Evolutionary conservation across 2,797 vertebrate genomes (phyloP), one percentile per base, ranked within the genome.

Genomic region (Chiroxiphia lanceolata): DNA sequence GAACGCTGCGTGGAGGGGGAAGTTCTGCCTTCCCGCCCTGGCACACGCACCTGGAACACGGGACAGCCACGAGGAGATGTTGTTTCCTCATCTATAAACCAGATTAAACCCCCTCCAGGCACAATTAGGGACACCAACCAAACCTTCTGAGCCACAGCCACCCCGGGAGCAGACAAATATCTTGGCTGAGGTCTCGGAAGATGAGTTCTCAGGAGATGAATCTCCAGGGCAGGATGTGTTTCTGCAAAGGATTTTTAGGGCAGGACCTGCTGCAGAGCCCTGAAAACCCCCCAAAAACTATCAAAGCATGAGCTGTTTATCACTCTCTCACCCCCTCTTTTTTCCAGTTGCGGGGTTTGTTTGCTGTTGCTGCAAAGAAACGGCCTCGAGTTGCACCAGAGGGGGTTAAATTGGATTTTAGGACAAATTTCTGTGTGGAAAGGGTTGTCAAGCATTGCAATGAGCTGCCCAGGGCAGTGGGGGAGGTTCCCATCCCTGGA

Each of bases 41-140:
- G 4, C 8, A 29, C 15, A 2, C 17, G 12, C 31, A 3, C 5
- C 12, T 11, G 6, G 11, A 36, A 6, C 36, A 36, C 0, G 0
- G 57, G 21, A 29, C 42, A 48, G 86, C 31, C 11, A 10, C 36
- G 27, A 8, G 0, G 1, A 42, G 27, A 21, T 5, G 27, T 22
- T 45, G 15, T 50, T 83, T 53, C 29, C 38, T 19, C 29, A 29
- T 5, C 40, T 36, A 13, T 11, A 60, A 60, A 78, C 34, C 65
- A 75, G 68, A 85, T 11, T 21, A 85, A 68, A 19, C 10, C 44
- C 38, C 20, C 18, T 27, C 11, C 3, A 3, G 6, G 29, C 12
- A 26, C 8, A 7, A 3, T 10, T 38, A 20, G 0, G 27, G 36
- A 11, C 10, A 7, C 29, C 26, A 54, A 59, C 36, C 40, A 50